Conservation (phyloP, 2,888 invertebrate species). For the Thymelicus lineola region DNA sequence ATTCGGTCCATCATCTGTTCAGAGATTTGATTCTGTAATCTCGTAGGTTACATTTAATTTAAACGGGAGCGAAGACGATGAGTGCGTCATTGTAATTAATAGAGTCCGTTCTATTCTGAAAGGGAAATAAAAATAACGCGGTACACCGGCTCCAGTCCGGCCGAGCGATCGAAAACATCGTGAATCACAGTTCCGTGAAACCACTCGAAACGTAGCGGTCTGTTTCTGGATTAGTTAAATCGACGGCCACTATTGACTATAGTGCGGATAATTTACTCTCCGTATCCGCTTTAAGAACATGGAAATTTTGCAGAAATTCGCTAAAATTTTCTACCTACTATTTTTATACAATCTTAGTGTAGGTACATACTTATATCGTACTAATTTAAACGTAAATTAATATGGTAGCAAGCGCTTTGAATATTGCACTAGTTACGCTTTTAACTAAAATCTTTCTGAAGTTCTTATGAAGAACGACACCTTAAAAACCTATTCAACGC, state of each 20-base stretch:
- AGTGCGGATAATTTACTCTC: background rate
- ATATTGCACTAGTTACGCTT: too few relatives aligned
- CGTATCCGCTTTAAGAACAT: background rate
- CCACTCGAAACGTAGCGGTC: constrained; percentile 53
- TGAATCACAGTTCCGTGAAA: constrained; percentile 70
- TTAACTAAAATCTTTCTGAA: too few relatives aligned
- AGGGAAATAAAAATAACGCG: constrained; percentile 80
- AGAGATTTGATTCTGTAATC: constrained; percentile 48
- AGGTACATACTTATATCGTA: too few relatives aligned
- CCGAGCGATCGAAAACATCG: constrained; percentile 54
- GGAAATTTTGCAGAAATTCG: background rate
- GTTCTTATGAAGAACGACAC: too few relatives aligned
- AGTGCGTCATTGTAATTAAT: constrained; percentile 82
- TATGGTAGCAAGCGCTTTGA: too few relatives aligned
- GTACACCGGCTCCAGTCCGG: constrained; percentile 50
- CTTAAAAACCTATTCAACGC: too few relatives aligned
- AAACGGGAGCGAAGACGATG: constrained; percentile 55
- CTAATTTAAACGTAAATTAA: too few relatives aligned
- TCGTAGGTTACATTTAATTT: constrained; percentile 18
- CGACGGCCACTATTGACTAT: constrained; percentile 4
- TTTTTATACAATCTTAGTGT: background rate
- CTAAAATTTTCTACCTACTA: background rate
- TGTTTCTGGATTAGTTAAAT: constrained; percentile 28
- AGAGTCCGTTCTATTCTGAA: constrained; percentile 76
- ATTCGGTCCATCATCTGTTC: constrained; percentile 36